phyloP scores from a whole-genome alignment of 2,797 vertebrate genomes.

The Melanotaenia boesemani region DNA sequence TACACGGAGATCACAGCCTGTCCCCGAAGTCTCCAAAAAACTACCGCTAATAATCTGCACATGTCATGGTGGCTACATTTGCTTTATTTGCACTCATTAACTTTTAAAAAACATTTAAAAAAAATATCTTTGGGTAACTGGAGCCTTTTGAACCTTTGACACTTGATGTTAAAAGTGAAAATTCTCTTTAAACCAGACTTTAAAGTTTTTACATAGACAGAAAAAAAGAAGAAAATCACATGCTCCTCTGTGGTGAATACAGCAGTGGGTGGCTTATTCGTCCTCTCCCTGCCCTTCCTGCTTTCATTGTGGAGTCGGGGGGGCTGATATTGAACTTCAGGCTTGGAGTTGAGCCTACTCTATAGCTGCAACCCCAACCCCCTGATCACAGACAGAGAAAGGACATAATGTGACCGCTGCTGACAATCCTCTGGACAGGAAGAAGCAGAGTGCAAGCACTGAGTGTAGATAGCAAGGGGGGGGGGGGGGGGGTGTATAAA shows the following conservation, averaged over 20 bases:
- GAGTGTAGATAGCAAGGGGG: constrained; percentile 48
- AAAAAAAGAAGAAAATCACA: constrained; percentile 38
- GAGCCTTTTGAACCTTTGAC: constrained; percentile 11
- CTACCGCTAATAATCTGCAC: constrained; percentile 28
- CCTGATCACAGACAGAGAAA: constrained; percentile 60
- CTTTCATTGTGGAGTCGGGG: constrained; percentile 71
- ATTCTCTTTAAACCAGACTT: constrained; percentile 37
- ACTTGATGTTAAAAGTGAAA: constrained; percentile 36
- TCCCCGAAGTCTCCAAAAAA: constrained; percentile 53
- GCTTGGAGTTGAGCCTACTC: constrained; percentile 78
- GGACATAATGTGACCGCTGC: constrained; percentile 70
- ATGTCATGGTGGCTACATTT: constrained; percentile 31
- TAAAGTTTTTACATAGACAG: constrained; percentile 50
- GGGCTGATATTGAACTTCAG: constrained; percentile 77
- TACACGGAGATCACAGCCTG: constrained; percentile 45
- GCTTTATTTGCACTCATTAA: constrained; percentile 11
- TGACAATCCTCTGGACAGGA: constrained; percentile 76
- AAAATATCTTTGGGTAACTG: not conserved
- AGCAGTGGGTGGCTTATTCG: constrained; percentile 78
- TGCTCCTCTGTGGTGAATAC: constrained; percentile 66
- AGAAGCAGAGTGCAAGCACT: constrained; percentile 52
- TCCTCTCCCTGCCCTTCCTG: constrained; percentile 80
- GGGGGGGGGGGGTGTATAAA: constrained; percentile 11
- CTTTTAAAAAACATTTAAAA: not conserved
- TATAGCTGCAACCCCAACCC: constrained; percentile 55